Conservation (phyloP, 37 sponge, comb jelly and placozoan genomes). For the Petrosia ficiformis region DNA sequence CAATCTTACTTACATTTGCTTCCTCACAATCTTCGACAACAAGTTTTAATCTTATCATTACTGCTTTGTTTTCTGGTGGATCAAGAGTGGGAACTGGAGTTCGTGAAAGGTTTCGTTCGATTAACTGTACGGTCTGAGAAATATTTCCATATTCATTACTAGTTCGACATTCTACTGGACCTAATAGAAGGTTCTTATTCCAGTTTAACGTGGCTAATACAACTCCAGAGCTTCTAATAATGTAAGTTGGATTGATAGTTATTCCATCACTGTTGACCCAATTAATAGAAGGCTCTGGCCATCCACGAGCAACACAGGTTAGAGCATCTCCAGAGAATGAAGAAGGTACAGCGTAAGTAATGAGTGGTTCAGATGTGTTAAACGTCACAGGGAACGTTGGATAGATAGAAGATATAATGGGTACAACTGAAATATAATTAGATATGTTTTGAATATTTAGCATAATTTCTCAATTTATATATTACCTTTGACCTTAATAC, state of each 20-base stretch:
- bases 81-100: background rate
- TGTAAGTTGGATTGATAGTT: background rate
- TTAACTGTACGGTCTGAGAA: background rate
- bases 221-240: background rate
- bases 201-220: background rate
- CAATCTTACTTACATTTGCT: too few relatives aligned
- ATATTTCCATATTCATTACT: background rate
- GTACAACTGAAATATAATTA: background rate
- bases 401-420: background rate
- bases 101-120: background rate
- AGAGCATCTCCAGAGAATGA: constrained; percentile 12
- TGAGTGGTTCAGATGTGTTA: background rate
- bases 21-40: too few relatives aligned
- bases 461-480: background rate
- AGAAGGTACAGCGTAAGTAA: too few relatives aligned
- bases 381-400: background rate
- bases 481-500: background rate
- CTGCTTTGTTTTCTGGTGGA: background rate
- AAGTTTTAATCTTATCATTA: too few relatives aligned
- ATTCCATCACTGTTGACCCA: constrained; percentile 4
- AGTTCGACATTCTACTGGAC: background rate
- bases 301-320: constrained; percentile 24
- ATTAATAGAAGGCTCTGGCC: constrained; percentile 24
- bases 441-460: background rate
- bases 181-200: background rate